Evolutionary conservation across 1,140 invertebrate genomes (phyloP), one percentile per base, ranked within the genome.

Genomic region (Drosophila pruinosa): DNA sequence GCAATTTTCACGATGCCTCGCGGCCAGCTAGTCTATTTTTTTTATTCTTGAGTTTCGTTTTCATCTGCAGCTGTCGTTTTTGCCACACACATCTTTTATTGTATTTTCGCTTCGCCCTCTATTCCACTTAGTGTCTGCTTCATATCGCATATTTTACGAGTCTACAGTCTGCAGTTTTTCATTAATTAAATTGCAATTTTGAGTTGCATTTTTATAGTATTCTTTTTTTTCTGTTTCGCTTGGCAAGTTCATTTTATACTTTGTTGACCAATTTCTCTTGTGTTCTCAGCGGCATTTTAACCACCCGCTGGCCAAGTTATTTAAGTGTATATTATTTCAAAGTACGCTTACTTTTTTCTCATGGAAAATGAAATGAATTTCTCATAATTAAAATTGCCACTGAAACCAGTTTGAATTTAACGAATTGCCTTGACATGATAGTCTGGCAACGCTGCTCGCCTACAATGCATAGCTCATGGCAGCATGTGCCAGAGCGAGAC

Each of bases 181-280:
- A 85, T 83, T 83, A 83, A 83, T 83, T 83, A 83, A 83, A 83
- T 85, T 76, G 75, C 63, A 67, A 79, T 85, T 85, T 81, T 52
- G 61, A 68, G 80, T 50, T 43, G 69, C 36, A 47, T 70, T 77
- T 78, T 82, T 54, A 43, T 59, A 21, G 19, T n/a, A n/a, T 52
- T 19, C 53, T 52, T 24, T 47, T 62, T n/a, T 14, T 8, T 8
- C 7, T 19, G 31, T 62, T 47, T 28, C 3, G 3, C 47, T 17
- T 24, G 14, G 7, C 52, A 67, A 75, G 65, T 83, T 78, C 68
- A 75, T 82, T 78, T 77, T 34, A 59, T 43, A 82, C 48, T 76
- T 71, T 64, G 72, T 57, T 28, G 10, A 21, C 10, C 21, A 17
- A 2, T 61, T 64, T 75, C 56, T 48, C 38, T 39, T 39, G 12